A percentile compares a stretch with the other conserved stretches of the same genome.
phyloP scores from a whole-genome alignment of 2,113 vertebrate species.

The Lichenostomus cassidix region DNA sequence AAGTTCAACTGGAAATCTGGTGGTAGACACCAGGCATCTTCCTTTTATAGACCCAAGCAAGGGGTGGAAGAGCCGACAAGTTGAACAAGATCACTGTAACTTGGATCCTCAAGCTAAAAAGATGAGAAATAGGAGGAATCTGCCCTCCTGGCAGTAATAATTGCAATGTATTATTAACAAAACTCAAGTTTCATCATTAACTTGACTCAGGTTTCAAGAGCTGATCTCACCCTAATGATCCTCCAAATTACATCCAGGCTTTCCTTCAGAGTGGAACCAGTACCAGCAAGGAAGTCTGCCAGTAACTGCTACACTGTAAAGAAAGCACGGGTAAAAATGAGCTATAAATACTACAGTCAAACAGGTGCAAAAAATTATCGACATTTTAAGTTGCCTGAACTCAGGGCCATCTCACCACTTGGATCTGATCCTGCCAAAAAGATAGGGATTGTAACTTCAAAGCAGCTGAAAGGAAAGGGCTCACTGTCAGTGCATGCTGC shows the following conservation, averaged over 20 bases:
- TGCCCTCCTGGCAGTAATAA: conserved; percentile 11
- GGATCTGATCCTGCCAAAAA: not conserved
- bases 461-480: not conserved
- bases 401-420: not conserved
- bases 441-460: not conserved
- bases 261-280: not conserved
- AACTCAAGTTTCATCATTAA: conserved; percentile 59
- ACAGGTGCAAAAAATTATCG: not conserved
- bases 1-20: not conserved
- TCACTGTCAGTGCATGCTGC: not conserved
- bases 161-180: conserved; percentile 54
- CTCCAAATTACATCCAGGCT: not conserved
- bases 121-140: conserved; percentile 16
- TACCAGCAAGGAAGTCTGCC: not conserved
- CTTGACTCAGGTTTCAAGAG: conserved; percentile 8
- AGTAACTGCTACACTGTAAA: not conserved
- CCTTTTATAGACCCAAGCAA: not conserved
- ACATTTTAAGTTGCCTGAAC: not conserved
- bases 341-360: not conserved
- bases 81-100: not conserved
- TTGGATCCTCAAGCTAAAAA: conserved; percentile 1
- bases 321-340: not conserved
- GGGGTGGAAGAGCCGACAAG: not conserved
- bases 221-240: conserved; percentile 18
- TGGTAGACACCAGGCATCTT: not conserved